These are phyloP conservation scores for Sarcoramphus papa DNA, from an alignment of 2,797 vertebrate genomes.

Conservation along the genomic window DNA sequence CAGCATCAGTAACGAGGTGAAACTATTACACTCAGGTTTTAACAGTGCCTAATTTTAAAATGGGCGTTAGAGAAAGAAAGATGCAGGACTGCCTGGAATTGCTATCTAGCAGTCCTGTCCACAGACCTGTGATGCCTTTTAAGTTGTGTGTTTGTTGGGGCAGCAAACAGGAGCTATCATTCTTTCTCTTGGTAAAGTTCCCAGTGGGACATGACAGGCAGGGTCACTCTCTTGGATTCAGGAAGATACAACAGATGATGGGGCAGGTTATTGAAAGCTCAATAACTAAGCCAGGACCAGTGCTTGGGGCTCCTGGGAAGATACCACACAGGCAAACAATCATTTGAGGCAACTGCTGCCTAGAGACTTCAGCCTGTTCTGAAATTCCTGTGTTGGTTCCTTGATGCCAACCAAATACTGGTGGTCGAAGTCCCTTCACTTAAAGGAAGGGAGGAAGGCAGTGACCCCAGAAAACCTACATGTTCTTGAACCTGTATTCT, in stretches of 20 bases:
- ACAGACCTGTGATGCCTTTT: neutral
- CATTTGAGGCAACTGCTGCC: neutral
- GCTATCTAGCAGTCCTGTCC: neutral
- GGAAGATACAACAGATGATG: neutral
- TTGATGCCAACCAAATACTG: neutral
- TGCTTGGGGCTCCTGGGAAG: neutral
- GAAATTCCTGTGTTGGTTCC: neutral
- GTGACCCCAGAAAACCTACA: rapidly evolving
- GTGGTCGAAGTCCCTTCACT: neutral
- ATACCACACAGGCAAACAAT: neutral
- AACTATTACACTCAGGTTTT: neutral
- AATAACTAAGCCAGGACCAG: neutral
- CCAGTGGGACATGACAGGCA: neutral
- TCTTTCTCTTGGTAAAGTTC: neutral
- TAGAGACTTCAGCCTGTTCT: neutral
- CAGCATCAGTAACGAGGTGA: neutral
- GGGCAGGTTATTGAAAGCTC: neutral
- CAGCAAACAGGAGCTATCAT: neutral
- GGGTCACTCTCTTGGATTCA: neutral
- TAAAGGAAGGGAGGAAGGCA: neutral
- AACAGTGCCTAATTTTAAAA: neutral
- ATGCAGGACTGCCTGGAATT: neutral
- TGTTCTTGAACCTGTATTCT: neutral
- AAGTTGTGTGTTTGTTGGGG: neutral
- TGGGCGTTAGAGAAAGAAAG: neutral